Conservation (phyloP, 2,888 invertebrate genomes). For the Scrobipalpa atriplicella region DNA sequence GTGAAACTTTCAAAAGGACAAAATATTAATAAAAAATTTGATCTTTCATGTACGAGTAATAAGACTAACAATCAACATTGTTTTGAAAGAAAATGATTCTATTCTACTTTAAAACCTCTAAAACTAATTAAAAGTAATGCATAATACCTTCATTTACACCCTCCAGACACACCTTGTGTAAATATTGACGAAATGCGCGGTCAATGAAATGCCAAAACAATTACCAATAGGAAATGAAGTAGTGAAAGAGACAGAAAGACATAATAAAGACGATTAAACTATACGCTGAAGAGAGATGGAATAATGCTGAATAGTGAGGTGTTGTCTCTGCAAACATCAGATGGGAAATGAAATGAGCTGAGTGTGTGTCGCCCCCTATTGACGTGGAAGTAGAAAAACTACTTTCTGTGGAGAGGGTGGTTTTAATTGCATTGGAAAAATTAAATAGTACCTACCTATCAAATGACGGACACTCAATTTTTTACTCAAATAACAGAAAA, state of each 20-base stretch:
- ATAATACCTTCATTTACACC: background rate
- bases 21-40: too few species aligned
- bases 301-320: constrained; percentile 43
- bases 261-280: constrained; percentile 19
- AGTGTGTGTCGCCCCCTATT: constrained; percentile 53
- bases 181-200: constrained; percentile 35
- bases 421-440: too few species aligned
- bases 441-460: too few species aligned
- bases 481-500: too few species aligned
- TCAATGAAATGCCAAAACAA: constrained; percentile 58
- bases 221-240: constrained; percentile 41
- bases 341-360: constrained; percentile 71
- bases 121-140: too few species aligned
- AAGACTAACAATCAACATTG: too few species aligned
- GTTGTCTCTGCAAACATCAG: constrained; percentile 67
- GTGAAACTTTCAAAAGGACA: too few species aligned
- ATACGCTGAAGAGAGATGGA: constrained; percentile 51
- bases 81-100: too few species aligned
- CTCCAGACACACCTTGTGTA: background rate
- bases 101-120: background rate
- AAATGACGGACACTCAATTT: too few species aligned
- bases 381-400: constrained; percentile 10
- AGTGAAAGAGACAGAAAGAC: constrained; percentile 18
- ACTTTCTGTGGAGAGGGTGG: background rate
- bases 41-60: too few species aligned